phyloP scores from a whole-genome alignment of 1,140 invertebrate species.

The Adelges cooleyi region DNA sequence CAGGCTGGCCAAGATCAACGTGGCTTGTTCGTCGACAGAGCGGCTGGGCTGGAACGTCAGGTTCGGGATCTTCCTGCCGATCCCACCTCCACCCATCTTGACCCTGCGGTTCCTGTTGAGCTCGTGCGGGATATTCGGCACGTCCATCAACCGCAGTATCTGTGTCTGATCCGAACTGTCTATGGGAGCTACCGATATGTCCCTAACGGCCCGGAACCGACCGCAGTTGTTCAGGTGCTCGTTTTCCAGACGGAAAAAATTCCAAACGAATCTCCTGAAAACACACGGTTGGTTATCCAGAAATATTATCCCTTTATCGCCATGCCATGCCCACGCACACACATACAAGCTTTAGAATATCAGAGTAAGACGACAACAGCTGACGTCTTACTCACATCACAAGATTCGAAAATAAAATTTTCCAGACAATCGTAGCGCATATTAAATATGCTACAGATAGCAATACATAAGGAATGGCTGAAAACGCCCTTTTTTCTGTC shows the following conservation, averaged over 20 bases:
- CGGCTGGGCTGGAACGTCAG: slow-evolving; percentile 12
- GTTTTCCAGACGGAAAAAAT: slow-evolving; percentile 98
- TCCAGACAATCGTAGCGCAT: too few relatives aligned
- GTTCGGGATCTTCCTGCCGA: slow-evolving; percentile 15
- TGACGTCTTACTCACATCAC: too few relatives aligned
- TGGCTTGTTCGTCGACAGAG: slow-evolving; percentile 12
- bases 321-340: too few relatives aligned
- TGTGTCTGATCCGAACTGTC: slow-evolving; percentile 70
- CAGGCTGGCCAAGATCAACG: slow-evolving; percentile 3
- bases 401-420: too few relatives aligned
- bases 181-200: slow-evolving; percentile 95
- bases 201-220: slow-evolving; percentile 94
- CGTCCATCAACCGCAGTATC: slow-evolving; percentile 63
- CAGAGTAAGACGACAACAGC: too few relatives aligned
- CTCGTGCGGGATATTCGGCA: background rate
- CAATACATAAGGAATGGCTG: too few relatives aligned
- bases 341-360: too few relatives aligned
- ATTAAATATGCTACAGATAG: too few relatives aligned
- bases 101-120: background rate
- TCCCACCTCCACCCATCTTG: background rate
- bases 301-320: too few relatives aligned
- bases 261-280: slow-evolving; percentile 91
- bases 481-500: too few relatives aligned
- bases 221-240: slow-evolving; percentile 99
- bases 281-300: too few relatives aligned